phyloP scores from a whole-genome alignment of 2,888 invertebrate species.

The Drosophila mulleri region DNA sequence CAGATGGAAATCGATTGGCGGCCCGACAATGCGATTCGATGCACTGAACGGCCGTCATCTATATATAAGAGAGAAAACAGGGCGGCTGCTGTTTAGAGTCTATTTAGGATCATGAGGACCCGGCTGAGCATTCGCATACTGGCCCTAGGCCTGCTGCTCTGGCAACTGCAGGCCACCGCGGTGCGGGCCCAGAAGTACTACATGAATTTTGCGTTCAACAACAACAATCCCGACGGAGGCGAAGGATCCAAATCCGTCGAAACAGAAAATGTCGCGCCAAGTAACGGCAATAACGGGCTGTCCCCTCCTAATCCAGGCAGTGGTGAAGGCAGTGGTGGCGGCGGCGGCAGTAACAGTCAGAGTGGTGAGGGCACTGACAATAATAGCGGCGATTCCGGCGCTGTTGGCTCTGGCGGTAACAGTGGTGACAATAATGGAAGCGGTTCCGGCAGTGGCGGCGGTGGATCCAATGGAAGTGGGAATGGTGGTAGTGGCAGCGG shows the following conservation, averaged over 20 bases:
- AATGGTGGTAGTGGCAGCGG: too few species aligned
- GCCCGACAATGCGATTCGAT: constrained; percentile 42
- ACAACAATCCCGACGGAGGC: constrained; percentile 55
- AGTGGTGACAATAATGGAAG: accelerated
- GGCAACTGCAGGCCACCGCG: constrained; percentile 37
- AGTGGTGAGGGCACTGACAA: too few species aligned
- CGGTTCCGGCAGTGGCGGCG: too few species aligned
- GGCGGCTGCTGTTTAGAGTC: constrained; percentile 54
- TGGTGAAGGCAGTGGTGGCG: too few species aligned
- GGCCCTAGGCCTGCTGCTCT: constrained; percentile 46
- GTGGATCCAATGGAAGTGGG: too few species aligned
- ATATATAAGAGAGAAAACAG: constrained; percentile 69
- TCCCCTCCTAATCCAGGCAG: too few species aligned
- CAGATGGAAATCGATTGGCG: constrained; percentile 51
- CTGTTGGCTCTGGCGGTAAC: too few species aligned
- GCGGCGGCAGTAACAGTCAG: too few species aligned
- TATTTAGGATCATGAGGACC: constrained; percentile 54
- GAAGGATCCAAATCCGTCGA: too few species aligned
- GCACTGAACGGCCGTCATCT: constrained; percentile 55
- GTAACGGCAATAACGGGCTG: too few species aligned
- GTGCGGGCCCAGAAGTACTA: constrained; percentile 66
- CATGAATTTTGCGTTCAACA: constrained; percentile 73
- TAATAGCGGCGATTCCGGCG: too few species aligned
- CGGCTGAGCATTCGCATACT: constrained; percentile 54
- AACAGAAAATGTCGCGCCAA: too few species aligned